Conservation (phyloP, 2,113 vertebrate genomes). For the Lepidothrix coronata region DNA sequence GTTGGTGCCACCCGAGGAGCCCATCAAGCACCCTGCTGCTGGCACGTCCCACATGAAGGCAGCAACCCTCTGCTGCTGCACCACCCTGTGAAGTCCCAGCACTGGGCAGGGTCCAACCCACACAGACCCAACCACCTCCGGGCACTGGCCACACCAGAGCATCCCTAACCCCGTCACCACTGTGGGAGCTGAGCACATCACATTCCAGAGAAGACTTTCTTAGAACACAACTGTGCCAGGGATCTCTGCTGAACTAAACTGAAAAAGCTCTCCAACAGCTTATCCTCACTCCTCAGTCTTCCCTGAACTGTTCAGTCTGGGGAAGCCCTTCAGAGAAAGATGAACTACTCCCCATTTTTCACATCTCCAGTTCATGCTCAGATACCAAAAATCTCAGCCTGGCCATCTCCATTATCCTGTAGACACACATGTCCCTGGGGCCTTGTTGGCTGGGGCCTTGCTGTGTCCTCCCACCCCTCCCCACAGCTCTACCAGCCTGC, state of each 20-base stretch:
- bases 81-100: fast-evolving
- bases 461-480: neutral
- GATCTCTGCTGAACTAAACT: neutral
- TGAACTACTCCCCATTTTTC: neutral
- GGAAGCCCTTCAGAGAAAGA: neutral
- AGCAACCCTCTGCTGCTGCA: neutral
- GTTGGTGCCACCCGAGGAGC: neutral
- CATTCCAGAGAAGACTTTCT: neutral
- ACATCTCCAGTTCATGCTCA: neutral
- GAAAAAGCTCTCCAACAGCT: neutral
- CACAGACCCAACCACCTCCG: neutral
- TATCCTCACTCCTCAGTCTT: neutral
- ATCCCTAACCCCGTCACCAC: fast-evolving
- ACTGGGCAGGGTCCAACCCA: neutral
- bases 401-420: neutral
- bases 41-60: fast-evolving
- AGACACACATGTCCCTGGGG: neutral
- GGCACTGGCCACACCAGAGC: neutral
- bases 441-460: neutral
- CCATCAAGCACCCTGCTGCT: fast-evolving
- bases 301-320: neutral
- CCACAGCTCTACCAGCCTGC: neutral
- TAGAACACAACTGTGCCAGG: too few species aligned
- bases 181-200: neutral
- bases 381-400: neutral